Percentiles rank a stretch among this genome's conserved stretches.
phyloP scores from a whole-genome alignment of 2,797 vertebrate species.

The Scolopax bukidnonensis region DNA sequence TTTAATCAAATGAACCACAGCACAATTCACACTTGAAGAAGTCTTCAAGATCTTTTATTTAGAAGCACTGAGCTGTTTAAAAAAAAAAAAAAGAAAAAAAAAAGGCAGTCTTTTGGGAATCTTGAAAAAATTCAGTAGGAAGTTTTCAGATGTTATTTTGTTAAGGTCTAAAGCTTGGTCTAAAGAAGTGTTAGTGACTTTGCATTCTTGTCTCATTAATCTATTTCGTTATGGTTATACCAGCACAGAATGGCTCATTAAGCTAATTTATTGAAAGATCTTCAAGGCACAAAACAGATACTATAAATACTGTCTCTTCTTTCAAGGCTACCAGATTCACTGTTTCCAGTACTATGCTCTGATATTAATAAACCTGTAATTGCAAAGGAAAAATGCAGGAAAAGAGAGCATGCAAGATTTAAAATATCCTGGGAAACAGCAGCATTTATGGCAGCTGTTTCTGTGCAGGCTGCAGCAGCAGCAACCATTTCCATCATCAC shows the following conservation, averaged over 20 bases:
- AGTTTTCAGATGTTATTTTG: neutral
- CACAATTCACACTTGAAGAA: neutral
- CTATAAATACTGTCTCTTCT: neutral
- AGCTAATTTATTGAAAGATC: neutral
- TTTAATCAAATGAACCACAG: neutral
- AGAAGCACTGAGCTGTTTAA: neutral
- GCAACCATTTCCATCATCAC: neutral
- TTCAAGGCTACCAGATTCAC: neutral
- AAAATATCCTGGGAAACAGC: neutral
- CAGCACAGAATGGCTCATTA: neutral
- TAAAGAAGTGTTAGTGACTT: neutral
- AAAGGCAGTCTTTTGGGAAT: neutral
- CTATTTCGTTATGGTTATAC: neutral
- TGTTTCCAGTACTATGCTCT: neutral
- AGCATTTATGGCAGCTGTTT: neutral
- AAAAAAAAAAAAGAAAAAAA: neutral
- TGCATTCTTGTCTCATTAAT: neutral
- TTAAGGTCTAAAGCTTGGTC: neutral
- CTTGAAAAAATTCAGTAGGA: neutral
- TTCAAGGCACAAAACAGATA: neutral
- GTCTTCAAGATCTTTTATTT: neutral
- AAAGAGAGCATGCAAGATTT: neutral
- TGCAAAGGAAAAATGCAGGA: neutral
- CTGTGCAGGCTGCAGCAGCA: neutral
- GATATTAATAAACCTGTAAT: neutral